A percentile compares a stretch with the other conserved stretches of the same genome.
phyloP scores from a whole-genome alignment of 2,888 invertebrate species.

The Cryptocephalus moraei region DNA sequence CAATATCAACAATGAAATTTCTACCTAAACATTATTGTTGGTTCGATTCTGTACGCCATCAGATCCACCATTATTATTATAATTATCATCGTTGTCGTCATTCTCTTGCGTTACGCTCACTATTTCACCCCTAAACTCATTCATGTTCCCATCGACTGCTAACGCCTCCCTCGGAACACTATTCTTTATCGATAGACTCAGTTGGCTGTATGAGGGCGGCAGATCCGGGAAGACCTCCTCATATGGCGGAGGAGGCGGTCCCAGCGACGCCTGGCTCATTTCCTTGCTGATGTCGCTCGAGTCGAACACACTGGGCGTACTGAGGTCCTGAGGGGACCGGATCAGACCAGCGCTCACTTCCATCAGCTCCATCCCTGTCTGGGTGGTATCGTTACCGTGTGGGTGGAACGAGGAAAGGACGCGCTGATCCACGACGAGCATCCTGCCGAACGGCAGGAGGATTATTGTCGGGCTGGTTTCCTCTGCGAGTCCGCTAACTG shows the following conservation, averaged over 20 bases:
- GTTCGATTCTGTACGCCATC: slow-evolving; percentile 1
- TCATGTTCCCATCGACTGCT: slow-evolving; percentile 2
- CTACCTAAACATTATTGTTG: slow-evolving; percentile 3
- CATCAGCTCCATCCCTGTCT: slow-evolving; percentile 41
- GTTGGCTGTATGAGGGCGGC: slow-evolving; percentile 36
- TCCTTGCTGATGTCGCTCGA: slow-evolving; percentile 46
- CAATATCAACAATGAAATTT: too few relatives aligned
- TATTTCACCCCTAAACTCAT: not conserved
- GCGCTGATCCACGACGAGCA: slow-evolving; percentile 46
- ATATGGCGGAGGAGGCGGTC: slow-evolving; percentile 43
- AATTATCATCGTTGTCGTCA: not conserved
- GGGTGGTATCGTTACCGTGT: slow-evolving; percentile 18
- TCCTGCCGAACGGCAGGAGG: slow-evolving; percentile 44
- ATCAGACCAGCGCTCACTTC: slow-evolving; percentile 44
- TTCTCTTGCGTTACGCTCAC: not conserved
- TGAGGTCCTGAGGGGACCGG: slow-evolving; percentile 35
- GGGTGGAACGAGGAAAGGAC: slow-evolving; percentile 42
- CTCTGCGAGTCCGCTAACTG: slow-evolving; percentile 14
- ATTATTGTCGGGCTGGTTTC: slow-evolving; percentile 45
- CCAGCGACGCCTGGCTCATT: slow-evolving; percentile 38
- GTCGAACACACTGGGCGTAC: slow-evolving; percentile 38
- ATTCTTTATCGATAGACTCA: slow-evolving; percentile 25
- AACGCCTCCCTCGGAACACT: slow-evolving; percentile 1
- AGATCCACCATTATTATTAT: not conserved
- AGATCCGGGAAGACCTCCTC: slow-evolving; percentile 41